These are phyloP conservation scores for Brachypteracias leptosomus DNA, from an alignment of 2,113 vertebrate species.

Conservation along the genomic window DNA sequence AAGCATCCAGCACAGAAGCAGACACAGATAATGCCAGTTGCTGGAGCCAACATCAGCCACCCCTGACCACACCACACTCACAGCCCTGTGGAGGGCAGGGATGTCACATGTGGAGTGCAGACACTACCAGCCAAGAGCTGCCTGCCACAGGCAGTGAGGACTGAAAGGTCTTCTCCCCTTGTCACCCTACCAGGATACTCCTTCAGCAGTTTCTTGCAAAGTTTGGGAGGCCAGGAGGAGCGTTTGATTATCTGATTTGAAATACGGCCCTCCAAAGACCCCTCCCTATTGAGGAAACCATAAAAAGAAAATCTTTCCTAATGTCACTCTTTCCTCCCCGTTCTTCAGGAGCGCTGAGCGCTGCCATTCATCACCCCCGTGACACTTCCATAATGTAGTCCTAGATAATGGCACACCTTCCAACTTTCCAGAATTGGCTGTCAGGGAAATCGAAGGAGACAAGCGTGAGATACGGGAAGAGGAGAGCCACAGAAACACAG, in stretches of 20 bases:
- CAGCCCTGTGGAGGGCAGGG: neutral
- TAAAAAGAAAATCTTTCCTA: constrained; percentile 65
- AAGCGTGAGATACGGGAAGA: constrained; percentile 22
- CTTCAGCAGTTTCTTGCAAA: neutral
- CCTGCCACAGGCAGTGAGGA: accelerated
- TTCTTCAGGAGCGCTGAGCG: neutral
- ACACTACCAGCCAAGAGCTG: accelerated
- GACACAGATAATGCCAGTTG: neutral
- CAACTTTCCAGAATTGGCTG: constrained; percentile 57
- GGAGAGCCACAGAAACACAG: neutral
- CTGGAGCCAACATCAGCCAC: neutral
- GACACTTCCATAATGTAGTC: constrained; percentile 67
- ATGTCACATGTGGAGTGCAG: accelerated
- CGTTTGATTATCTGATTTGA: constrained; percentile 12
- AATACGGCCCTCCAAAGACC: constrained; percentile 53
- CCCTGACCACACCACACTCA: accelerated
- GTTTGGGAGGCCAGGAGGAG: neutral
- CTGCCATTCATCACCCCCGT: constrained; percentile 53
- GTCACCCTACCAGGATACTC: neutral
- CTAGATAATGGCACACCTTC: constrained; percentile 58
- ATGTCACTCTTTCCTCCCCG: constrained; percentile 44
- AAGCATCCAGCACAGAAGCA: neutral
- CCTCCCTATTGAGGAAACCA: constrained; percentile 52
- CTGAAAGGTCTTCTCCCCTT: neutral
- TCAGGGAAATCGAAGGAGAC: constrained; percentile 67